Conservation (phyloP, 1,140 invertebrate genomes). For the Zaprionus vittiger region DNA sequence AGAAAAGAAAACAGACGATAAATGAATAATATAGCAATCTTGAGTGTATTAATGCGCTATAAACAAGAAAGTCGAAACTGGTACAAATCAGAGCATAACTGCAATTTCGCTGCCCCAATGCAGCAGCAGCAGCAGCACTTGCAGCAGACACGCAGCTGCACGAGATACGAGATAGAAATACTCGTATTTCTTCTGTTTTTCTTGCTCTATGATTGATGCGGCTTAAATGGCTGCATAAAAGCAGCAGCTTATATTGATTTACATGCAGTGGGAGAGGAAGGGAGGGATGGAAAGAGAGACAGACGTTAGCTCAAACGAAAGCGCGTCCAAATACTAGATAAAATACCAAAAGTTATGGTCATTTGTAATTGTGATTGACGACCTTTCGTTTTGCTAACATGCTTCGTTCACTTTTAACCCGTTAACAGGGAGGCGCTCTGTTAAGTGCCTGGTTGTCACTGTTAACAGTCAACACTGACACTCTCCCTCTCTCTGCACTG, state of each 20-base stretch:
- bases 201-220: constrained; percentile 66
- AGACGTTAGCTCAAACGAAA: constrained; percentile 51
- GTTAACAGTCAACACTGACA: constrained; percentile 11
- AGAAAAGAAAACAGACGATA: constrained; percentile 71
- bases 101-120: constrained; percentile 79
- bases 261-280: constrained; percentile 16
- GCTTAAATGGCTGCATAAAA: constrained; percentile 64
- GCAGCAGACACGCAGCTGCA: constrained; percentile 57
- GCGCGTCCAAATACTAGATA: constrained; percentile 33
- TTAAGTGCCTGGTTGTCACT: constrained; percentile 23
- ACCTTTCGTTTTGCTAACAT: constrained; percentile 21
- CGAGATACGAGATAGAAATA: constrained; percentile 23
- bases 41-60: constrained; percentile 79
- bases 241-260: constrained; percentile 57
- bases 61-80: constrained; percentile 84
- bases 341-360: constrained; percentile 48
- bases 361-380: constrained; percentile 61
- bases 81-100: constrained; percentile 85
- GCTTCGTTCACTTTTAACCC: constrained; percentile 1
- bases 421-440: constrained; percentile 10
- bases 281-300: constrained; percentile 16
- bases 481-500: not conserved
- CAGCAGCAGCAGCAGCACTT: constrained; percentile 1
- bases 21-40: constrained; percentile 81
- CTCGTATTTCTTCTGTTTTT: constrained; percentile 10